phyloP scores from a whole-genome alignment of 2,113 vertebrate genomes.

The zebrafish (Danio rerio) region DNA sequence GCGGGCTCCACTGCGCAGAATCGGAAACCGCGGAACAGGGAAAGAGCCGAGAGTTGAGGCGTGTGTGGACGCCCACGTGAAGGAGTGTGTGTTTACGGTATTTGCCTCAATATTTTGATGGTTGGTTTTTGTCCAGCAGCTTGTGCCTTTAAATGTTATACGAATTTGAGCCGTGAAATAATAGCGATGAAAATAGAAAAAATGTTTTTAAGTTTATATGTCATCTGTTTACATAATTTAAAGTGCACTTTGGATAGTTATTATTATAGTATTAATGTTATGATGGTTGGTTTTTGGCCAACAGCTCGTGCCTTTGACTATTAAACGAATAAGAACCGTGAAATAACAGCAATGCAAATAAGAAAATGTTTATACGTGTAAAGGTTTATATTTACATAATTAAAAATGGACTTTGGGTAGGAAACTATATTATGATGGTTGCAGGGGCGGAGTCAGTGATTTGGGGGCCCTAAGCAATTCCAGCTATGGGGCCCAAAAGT shows the following conservation, averaged over 20 bases:
- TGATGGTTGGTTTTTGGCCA: too few relatives aligned
- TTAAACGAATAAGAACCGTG: too few relatives aligned
- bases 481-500: too few relatives aligned
- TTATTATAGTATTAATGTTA: too few relatives aligned
- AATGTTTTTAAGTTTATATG: neutral
- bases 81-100: neutral
- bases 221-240: neutral
- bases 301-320: too few relatives aligned
- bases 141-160: neutral
- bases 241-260: neutral
- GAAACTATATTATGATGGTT: too few relatives aligned
- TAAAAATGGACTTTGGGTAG: too few relatives aligned
- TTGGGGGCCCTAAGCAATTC: too few relatives aligned
- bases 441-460: too few relatives aligned
- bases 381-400: too few relatives aligned
- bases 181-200: neutral
- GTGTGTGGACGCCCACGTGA: neutral
- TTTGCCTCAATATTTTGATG: neutral
- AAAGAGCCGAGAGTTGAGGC: slow-evolving; percentile 20
- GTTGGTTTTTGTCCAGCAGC: neutral
- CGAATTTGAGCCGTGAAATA: neutral
- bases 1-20: slow-evolving; percentile 61
- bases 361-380: too few relatives aligned
- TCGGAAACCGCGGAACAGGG: slow-evolving; percentile 64
- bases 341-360: too few relatives aligned